Conservation (phyloP, 2,797 vertebrate genomes). For the Parotocinclus haroldoi region DNA sequence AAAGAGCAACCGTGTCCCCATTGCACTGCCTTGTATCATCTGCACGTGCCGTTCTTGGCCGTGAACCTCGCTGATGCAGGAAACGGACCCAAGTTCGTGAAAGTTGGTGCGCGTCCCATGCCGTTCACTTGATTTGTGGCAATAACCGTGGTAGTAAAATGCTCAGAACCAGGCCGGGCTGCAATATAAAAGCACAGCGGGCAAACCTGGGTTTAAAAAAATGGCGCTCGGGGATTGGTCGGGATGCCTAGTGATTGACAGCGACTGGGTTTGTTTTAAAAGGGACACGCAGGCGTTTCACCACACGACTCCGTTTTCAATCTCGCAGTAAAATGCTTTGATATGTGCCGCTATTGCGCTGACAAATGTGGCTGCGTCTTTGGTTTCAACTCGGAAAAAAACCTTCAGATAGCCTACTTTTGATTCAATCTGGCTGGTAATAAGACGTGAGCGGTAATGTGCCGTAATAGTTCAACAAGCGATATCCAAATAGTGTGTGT, state of each 20-base stretch:
- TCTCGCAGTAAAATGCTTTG: constrained; percentile 93
- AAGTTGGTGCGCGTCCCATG: constrained; percentile 78
- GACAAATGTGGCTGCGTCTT: constrained; percentile 65
- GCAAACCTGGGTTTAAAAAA: constrained; percentile 92
- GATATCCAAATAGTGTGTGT: not conserved
- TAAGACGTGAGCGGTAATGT: not conserved
- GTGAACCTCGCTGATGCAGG: constrained; percentile 68
- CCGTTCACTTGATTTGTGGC: constrained; percentile 89
- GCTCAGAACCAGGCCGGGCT: constrained; percentile 93
- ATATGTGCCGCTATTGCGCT: constrained; percentile 86
- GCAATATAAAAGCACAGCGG: constrained; percentile 99
- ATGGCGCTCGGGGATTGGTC: constrained; percentile 91
- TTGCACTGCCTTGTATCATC: constrained; percentile 65
- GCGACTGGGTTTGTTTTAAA: constrained; percentile 96
- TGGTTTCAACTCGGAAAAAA: constrained; percentile 55
- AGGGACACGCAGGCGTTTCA: constrained; percentile 92
- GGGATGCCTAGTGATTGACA: constrained; percentile 89
- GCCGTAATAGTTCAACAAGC: not conserved
- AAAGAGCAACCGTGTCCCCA: constrained; percentile 64
- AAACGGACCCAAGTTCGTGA: constrained; percentile 70
- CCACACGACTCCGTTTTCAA: constrained; percentile 94
- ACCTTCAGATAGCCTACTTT: constrained; percentile 44
- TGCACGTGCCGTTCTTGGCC: constrained; percentile 74
- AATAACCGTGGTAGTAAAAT: constrained; percentile 91
- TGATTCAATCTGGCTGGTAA: not conserved